phyloP scores from a whole-genome alignment of 2,113 vertebrate species.

The Grantiella picta region DNA sequence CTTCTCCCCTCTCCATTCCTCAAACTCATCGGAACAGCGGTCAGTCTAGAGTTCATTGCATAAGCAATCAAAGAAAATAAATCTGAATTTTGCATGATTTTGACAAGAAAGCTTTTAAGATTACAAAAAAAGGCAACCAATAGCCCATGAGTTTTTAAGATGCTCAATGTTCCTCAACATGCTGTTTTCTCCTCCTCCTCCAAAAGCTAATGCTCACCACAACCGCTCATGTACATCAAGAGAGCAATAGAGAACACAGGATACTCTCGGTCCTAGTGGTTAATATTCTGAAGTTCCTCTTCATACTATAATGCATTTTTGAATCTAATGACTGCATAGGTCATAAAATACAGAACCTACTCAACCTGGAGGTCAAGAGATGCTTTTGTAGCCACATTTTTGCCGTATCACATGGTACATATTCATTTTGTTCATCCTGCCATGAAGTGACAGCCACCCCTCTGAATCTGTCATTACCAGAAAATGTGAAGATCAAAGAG shows the following conservation, averaged over 20 bases:
- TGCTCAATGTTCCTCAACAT: neutral
- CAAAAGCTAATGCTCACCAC: neutral
- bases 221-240: neutral
- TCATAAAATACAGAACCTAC: conserved; percentile 11
- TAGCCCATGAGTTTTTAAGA: neutral
- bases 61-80: neutral
- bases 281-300: neutral
- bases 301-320: neutral
- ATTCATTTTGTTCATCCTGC: neutral
- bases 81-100: neutral
- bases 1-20: neutral
- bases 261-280: neutral
- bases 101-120: neutral
- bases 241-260: neutral
- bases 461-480: conserved; percentile 6
- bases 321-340: neutral
- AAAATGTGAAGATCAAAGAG: neutral
- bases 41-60: neutral
- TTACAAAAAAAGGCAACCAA: neutral
- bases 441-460: neutral
- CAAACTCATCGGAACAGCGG: neutral
- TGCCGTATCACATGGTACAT: neutral
- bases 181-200: neutral
- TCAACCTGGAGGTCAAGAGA: neutral
- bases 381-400: neutral